phyloP scores from a whole-genome alignment of 2,888 invertebrate genomes.

The Temnothorax unifasciatus region DNA sequence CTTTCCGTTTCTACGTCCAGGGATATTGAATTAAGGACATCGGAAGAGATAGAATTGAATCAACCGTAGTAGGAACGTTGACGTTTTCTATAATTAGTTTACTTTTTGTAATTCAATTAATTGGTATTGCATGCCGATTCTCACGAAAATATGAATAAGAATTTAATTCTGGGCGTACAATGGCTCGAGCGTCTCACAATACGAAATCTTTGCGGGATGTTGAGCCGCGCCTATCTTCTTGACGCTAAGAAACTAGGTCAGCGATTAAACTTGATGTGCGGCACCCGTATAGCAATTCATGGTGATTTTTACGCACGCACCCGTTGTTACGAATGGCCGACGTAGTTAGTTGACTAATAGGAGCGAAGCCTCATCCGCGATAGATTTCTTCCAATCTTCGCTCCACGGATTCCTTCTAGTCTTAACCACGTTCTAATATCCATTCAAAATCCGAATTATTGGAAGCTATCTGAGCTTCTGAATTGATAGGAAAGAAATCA shows the following conservation, averaged over 20 bases:
- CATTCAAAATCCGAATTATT: neutral
- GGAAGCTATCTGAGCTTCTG: neutral
- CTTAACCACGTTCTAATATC: neutral
- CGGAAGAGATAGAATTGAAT: neutral
- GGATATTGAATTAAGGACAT: constrained; percentile 8
- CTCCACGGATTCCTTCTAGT: neutral
- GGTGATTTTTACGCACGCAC: constrained; percentile 52
- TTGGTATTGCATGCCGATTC: neutral
- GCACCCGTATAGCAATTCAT: constrained; percentile 42
- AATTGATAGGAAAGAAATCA: neutral
- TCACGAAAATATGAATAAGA: neutral
- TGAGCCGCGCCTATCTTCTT: constrained; percentile 75
- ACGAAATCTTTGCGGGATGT: constrained; percentile 71
- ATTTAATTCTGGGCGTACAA: neutral
- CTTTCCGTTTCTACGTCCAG: neutral
- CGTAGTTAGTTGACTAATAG: constrained; percentile 46
- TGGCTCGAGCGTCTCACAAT: constrained; percentile 43
- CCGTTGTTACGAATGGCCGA: constrained; percentile 44
- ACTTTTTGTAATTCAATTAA: neutral
- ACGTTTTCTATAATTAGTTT: neutral
- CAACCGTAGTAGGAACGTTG: too few species aligned
- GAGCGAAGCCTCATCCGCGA: constrained; percentile 20
- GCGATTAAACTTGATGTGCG: constrained; percentile 66
- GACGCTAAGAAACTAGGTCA: constrained; percentile 68
- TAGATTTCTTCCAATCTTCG: neutral